Evolutionary conservation across 2,888 invertebrate genomes (phyloP), one percentile per base, ranked within the genome.

Genomic region (Heliconius cydno): DNA sequence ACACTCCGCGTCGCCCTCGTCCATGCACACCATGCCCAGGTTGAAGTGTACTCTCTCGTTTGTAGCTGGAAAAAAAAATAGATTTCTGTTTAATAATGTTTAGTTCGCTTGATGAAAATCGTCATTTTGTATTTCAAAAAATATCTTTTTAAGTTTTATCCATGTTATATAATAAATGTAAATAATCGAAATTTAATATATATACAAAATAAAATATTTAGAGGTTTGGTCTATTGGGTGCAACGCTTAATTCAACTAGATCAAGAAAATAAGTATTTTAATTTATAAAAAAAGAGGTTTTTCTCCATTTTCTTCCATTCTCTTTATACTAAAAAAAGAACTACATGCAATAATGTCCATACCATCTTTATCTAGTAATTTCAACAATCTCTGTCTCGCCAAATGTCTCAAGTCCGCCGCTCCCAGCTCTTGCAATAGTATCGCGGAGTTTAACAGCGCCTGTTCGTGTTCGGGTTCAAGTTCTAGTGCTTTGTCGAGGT

Each of bases 11-110:
- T 98, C 98, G 68, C 97, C 97, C 87, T 98, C 98, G 90, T 99
- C 99, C 98, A 99, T 99, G 67, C 98, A 98, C 70, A 99, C 94
- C 99, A 99, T 99, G 83, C 98, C 99, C 78, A 99, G 95, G 95
- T 99, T 99, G 92, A 99, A 99, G 92, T 98, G 98, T 9, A 99
- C 97, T 81, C 98, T 96, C 89, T 99, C 98, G 90, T 99, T 99
- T 80, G 96, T 97, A 1, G 97, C 95, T 96, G 89, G 28, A 84
- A 84, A 63, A 52, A 28, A 25, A 38, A 30, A 19, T 9, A 15
- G 2, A 65, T 65, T 6, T 3, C 19, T 19, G 1, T 19, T 5
- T 30, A 63, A 25, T 25, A 15, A 5, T 63, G 28, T 25, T 28
- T 22, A 13, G 13, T 1, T 65, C 28, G 3, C 2, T 28, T 65